Evolutionary conservation across 2,113 vertebrate species (phyloP), one percentile per base, ranked within the genome.

Genomic region (Columbina picui): DNA sequence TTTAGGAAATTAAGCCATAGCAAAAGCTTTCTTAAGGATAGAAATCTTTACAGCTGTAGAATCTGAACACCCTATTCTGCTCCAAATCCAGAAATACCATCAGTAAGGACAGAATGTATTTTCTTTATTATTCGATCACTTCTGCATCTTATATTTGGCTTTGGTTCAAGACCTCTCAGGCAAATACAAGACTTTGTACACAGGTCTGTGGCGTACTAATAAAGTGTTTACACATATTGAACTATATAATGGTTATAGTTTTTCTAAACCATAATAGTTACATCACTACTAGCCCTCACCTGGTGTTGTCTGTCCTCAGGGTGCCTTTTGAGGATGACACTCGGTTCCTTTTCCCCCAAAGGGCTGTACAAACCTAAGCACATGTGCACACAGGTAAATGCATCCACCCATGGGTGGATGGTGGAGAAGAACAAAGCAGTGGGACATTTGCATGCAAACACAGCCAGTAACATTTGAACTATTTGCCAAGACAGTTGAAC

Each of bases 1-100:
- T 92, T 64, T 56, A 89, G 50, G 90, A 92, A 92, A 93, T 78
- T 52, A 86, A 93, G 92, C 7, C 17, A 45, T 12, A 89, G 57
- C 61, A 74, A 91, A 86, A 64, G 10, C 14, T 56, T 91, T 71
- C 68, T 74, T 67, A 50, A 73, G 85, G 27, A 68, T 12, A 60
- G 65, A 90, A 80, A 25, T 30, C 9, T 63, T 84, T 29, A 63
- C 10, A 88, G 52, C 19, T 55, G 7, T 56, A 45, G 52, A 79
- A 74, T 69, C 36, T 59, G 73, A 89, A 80, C 59, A 50, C 9
- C 3, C 85, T 73, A 41, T 60, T 78, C 79, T 85, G 43, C 38
- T 25, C 38, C 30, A 15, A 87, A 92, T 47, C 14, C 60, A 90
- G 68, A 93, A 92, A 78, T 36, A 49, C 7, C 23, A 52, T 53